These are phyloP conservation scores for Scaptomyza caliginosa DNA, from an alignment of 2,888 invertebrate species.

Conservation along the genomic window DNA sequence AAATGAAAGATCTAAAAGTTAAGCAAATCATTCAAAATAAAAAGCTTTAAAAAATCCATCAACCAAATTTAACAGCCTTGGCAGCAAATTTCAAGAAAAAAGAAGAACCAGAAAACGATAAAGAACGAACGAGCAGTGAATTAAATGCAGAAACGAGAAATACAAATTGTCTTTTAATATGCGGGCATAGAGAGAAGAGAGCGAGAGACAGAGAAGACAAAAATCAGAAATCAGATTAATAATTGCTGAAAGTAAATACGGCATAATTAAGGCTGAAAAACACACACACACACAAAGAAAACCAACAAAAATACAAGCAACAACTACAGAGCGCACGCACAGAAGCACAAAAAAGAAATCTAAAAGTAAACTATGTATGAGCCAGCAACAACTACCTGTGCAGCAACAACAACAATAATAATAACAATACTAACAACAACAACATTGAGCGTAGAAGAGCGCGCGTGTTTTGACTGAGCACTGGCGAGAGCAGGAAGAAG, in stretches of 20 bases:
- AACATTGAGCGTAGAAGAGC: constrained; percentile 20
- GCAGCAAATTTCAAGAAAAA: constrained; percentile 34
- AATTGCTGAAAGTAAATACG: constrained; percentile 60
- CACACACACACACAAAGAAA: constrained; percentile 15
- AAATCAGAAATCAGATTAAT: constrained; percentile 56
- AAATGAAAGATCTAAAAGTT: constrained; percentile 7
- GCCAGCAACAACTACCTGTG: constrained; percentile 67
- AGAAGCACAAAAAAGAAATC: constrained; percentile 70
- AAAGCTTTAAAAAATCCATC: constrained; percentile 27
- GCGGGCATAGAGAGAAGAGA: constrained; percentile 10
- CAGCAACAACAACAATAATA: constrained; percentile 40
- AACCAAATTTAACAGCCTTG: constrained; percentile 52
- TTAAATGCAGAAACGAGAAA: constrained; percentile 14
- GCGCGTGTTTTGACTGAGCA: constrained; percentile 26
- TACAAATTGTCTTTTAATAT: constrained; percentile 48
- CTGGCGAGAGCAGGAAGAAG: constrained; percentile 24
- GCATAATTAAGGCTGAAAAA: constrained; percentile 61
- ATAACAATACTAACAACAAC: constrained; percentile 19
- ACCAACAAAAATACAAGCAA: constrained; percentile 30
- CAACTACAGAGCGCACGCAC: constrained; percentile 38
- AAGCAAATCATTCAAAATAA: constrained; percentile 11
- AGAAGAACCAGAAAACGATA: constrained; percentile 25
- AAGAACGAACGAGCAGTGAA: constrained; percentile 16
- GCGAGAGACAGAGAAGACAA: constrained; percentile 11
- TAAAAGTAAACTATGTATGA: constrained; percentile 68